phyloP scores from a whole-genome alignment of 2,888 invertebrate genomes.

The Sarcophaga carnaria region DNA sequence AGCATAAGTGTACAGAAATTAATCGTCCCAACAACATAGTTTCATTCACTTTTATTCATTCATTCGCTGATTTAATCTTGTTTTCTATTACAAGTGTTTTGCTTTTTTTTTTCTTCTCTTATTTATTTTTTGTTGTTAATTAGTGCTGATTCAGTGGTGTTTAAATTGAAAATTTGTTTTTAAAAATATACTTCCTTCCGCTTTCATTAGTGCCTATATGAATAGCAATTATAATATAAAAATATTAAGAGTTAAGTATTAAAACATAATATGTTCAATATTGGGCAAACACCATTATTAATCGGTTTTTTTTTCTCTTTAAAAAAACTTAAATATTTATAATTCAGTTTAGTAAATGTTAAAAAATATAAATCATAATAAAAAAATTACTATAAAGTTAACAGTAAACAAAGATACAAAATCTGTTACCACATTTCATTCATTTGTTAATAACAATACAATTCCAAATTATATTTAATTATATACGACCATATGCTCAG shows the following conservation, averaged over 20 bases:
- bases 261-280: background rate
- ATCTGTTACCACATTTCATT: no score
- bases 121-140: constrained; percentile 65
- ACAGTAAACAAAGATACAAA: no score
- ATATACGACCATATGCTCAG: no score
- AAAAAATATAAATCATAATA: no score
- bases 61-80: background rate
- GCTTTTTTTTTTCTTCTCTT: constrained; percentile 29
- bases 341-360: no score
- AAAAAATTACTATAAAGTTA: no score
- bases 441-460: no score
- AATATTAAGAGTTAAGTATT: background rate
- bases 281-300: no score
- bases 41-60: background rate
- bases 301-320: no score
- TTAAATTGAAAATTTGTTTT: constrained; percentile 51
- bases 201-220: constrained; percentile 18
- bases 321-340: no score
- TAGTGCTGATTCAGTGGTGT: constrained; percentile 63
- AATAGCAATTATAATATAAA: background rate
- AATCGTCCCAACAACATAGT: background rate
- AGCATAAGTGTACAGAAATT: constrained; percentile 18
- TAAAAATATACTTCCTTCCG: constrained; percentile 65
- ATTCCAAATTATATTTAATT: no score
- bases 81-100: constrained; percentile 22